These are phyloP conservation scores for Erebia palarica DNA, from an alignment of 2,888 invertebrate genomes.

Conservation along the genomic window DNA sequence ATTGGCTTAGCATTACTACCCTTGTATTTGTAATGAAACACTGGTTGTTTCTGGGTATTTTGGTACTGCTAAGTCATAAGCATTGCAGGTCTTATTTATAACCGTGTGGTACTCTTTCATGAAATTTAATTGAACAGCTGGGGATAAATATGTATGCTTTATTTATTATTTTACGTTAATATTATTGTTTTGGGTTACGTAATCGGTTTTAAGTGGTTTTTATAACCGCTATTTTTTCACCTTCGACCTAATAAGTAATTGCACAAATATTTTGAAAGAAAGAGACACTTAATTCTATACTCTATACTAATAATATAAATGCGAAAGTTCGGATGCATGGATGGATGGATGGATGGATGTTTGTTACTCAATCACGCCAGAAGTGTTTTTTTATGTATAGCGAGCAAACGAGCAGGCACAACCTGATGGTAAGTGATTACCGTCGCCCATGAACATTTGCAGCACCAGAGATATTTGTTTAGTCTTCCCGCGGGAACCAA, in stretches of 20 bases:
- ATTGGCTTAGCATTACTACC: background rate
- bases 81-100: background rate
- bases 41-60: background rate
- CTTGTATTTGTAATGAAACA: background rate
- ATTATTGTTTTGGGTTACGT: background rate
- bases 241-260: too few species aligned
- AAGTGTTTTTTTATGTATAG: too few species aligned
- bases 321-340: too few species aligned
- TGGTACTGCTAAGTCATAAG: background rate
- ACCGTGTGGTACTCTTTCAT: background rate
- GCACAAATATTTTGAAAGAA: background rate
- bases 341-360: too few species aligned
- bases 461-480: too few species aligned
- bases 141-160: background rate
- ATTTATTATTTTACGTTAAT: background rate
- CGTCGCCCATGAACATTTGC: too few species aligned
- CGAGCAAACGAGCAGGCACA: too few species aligned
- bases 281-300: too few species aligned
- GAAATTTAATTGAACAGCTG: slow-evolving; percentile 11
- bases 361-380: too few species aligned
- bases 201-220: background rate
- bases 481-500: too few species aligned
- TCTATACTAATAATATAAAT: too few species aligned
- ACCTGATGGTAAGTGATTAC: too few species aligned
- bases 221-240: background rate